Base-by-base conservation (phyloP, 2,113 vertebrate genomes). In the Narcine bancroftii region DNA sequence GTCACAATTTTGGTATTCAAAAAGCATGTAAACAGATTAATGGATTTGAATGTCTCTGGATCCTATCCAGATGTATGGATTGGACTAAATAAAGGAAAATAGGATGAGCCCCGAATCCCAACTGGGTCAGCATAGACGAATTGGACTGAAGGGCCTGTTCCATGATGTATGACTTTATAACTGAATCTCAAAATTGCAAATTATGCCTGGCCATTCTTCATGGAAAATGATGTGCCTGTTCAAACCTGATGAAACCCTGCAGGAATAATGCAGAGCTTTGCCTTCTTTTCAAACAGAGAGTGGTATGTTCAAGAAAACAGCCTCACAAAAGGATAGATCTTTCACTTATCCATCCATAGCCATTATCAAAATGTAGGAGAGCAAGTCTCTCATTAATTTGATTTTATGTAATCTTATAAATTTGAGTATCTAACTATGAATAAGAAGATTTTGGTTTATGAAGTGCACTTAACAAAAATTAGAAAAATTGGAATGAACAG, bases 181-280 rank as follows among this genome's bases (percentile, higher is more conserved):
- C 13, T 60, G 65, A 91, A 69, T 69, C 69, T 69, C 24, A 91
- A 91, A 69, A 29, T 42, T 69, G 26, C 50, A 87, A 36, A 36
- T 87, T 60, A 36, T 60, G 50, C 13, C 15, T 60, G 79, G 53
- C 10, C 33, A 39, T 77, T 83, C 47, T 83, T 50, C 53, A 89
- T 65, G n/a, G 85, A 7, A 39, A 21, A 33, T 65, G n/a, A 89
- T 15, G 56, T 11, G 42, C 60, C 21, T 65, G 85, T 65, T 65
- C 36, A 33, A 89, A 63, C 85, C 36, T 89, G 85, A 50, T 89
- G 33, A 15, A 89, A 63, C 33, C 85, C 85, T 65, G 56, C 85
- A 39, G 85, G 56, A 89, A 26, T 60, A 60, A 60, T 39, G 63
- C 39, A 65, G 39, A 39, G 21, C 19, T 42, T 66, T n/a, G 65